phyloP scores from a whole-genome alignment of 2,113 vertebrate genomes.

The Callopanchax toddi region DNA sequence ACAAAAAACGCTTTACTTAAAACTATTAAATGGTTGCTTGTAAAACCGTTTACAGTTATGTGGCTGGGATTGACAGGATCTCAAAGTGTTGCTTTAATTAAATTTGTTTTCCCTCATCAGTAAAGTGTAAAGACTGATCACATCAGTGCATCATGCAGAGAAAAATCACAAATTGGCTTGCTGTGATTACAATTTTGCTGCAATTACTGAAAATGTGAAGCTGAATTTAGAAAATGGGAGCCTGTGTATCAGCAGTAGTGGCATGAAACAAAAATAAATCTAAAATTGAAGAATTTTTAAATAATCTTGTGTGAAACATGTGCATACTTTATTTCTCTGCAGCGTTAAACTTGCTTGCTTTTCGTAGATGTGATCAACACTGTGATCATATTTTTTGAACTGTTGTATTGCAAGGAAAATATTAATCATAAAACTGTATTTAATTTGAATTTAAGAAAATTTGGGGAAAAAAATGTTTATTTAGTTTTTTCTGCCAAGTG shows the following conservation, averaged over 20 bases:
- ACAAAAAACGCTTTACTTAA: background rate
- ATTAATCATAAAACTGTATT: background rate
- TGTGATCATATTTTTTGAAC: background rate
- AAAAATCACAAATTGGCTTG: constrained; percentile 33
- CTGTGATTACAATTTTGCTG: constrained; percentile 43
- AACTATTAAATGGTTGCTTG: background rate
- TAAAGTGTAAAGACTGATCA: constrained; percentile 38
- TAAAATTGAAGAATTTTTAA: background rate
- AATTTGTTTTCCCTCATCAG: constrained; percentile 45
- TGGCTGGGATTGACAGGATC: constrained; percentile 4
- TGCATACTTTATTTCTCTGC: background rate
- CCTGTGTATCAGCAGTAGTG: background rate
- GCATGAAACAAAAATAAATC: constrained; percentile 6
- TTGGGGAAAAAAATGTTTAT: background rate
- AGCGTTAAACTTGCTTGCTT: background rate
- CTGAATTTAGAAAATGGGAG: constrained; percentile 27
- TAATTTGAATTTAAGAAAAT: too few species aligned
- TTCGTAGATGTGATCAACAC: background rate
- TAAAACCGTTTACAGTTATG: background rate
- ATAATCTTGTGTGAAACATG: background rate
- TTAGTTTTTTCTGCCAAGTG: constrained; percentile 12
- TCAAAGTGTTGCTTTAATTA: constrained; percentile 24
- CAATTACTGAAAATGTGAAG: constrained; percentile 39
- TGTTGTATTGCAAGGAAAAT: background rate
- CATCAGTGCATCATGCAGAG: constrained; percentile 25